Evolutionary conservation across 1,140 invertebrate species (phyloP).

Genomic region (Cryptotermes secundus): DNA sequence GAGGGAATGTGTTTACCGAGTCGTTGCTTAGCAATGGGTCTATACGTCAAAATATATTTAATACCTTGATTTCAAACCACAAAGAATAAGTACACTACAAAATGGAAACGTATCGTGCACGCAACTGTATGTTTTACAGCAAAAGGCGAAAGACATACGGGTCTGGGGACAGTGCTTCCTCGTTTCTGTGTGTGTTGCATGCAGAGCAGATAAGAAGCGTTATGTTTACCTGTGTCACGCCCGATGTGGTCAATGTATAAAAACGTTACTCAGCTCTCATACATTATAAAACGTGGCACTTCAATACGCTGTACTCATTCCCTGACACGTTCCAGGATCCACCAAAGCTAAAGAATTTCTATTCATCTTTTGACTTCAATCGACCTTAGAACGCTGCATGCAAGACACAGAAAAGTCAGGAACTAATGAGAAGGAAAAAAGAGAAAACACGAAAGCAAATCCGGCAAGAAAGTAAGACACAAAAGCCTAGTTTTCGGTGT

Average conservation of each 20-base stretch:
- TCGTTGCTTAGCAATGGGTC: no score
- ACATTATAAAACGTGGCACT: neutral
- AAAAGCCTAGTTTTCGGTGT: no score
- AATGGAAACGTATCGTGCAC: neutral
- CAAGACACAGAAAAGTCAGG: neutral
- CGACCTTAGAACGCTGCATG: neutral
- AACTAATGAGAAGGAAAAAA: neutral
- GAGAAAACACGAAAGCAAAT: no score
- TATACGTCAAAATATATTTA: no score
- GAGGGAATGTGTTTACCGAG: no score
- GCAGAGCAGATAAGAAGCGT: neutral
- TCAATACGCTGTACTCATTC: neutral
- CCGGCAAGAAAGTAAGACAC: no score
- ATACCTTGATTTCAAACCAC: neutral
- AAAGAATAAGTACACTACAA: neutral
- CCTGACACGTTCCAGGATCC: neutral
- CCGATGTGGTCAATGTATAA: neutral
- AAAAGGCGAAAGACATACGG: neutral
- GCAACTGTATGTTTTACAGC: neutral
- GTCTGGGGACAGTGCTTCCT: neutral
- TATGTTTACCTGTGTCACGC: neutral
- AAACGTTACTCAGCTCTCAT: neutral
- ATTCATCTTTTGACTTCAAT: slow-evolving; percentile 1
- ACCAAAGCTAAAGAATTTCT: neutral
- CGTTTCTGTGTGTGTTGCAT: neutral